Base-by-base conservation (phyloP, 2,888 invertebrate genomes). In the Elmis aenea region DNA sequence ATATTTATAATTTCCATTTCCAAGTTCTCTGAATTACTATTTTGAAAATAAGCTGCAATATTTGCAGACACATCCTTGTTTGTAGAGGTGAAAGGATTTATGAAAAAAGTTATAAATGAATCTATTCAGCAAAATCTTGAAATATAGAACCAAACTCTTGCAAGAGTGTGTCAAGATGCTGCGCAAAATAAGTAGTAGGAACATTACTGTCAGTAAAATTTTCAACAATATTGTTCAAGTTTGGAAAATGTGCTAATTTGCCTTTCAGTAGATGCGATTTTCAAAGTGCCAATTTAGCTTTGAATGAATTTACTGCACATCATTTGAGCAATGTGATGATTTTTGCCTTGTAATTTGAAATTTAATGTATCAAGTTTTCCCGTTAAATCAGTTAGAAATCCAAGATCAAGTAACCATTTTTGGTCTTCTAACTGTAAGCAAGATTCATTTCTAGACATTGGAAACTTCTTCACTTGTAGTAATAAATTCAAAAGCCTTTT, bases 351-450 rank as follows among this genome's bases (percentile, higher is more conserved):
- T 21, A 43, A n/a, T 34, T 34, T 10, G n/a, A n/a, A n/a, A n/a
- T n/a, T n/a, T n/a, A n/a, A n/a, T n/a, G n/a, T n/a, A n/a, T n/a
- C n/a, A n/a, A 39, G 35, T 23, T 42, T 42, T 26, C 22, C 30
- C 20, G 34, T 34, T 38, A 42, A 24, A 35, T 43, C 32, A 23
- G 38, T 39, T 9, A 39, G 14, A 39, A 38, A 39, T 28, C 24
- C 35, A n/a, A 43, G 22, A 26, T 39, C 32, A 12, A 35, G 9
- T 26, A 38, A 15, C 42, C 38, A 42, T 14, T 16, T 6, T n/a
- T 27, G 13, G 13, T 38, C 21, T 18, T 20, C n/a, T 29, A 37
- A 33, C 12, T 38, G 26, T 15, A 11, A 10, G 25, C 23, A 42
- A 33, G n/a, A n/a, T 29, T 42, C 34, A 15, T 22, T 29, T 31